Conservation (phyloP, 1,140 invertebrate species). For the Aphaenogaster floridana region DNA sequence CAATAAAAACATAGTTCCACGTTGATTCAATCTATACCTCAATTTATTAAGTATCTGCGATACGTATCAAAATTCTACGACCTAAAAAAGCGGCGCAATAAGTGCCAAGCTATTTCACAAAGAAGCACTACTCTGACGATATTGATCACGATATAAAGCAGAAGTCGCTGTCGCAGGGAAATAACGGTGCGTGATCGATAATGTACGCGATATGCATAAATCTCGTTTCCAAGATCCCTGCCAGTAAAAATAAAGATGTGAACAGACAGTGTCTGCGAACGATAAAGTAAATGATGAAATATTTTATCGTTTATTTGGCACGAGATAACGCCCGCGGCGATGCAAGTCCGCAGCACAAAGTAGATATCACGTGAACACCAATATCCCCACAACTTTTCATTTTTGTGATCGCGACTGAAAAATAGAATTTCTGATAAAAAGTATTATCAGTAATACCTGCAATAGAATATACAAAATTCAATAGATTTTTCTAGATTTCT, state of each 20-base stretch:
- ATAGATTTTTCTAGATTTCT: neutral
- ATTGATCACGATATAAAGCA: slow-evolving; percentile 31
- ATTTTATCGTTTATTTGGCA: slow-evolving; percentile 29
- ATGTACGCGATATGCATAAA: slow-evolving; percentile 30
- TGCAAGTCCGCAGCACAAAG: neutral
- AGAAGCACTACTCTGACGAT: neutral
- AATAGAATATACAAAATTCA: neutral
- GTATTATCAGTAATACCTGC: neutral
- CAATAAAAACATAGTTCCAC: neutral
- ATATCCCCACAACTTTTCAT: slow-evolving; percentile 3
- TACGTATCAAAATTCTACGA: neutral
- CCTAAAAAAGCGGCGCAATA: slow-evolving; percentile 16
- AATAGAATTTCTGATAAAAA: slow-evolving; percentile 12
- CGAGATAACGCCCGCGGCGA: slow-evolving; percentile 18
- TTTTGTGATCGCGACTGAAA: neutral
- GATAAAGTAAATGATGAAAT: slow-evolving; percentile 36
- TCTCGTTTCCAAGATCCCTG: neutral
- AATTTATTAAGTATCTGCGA: slow-evolving; percentile 3
- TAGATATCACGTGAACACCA: slow-evolving; percentile 25
- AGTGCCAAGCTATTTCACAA: neutral
- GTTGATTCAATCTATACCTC: neutral
- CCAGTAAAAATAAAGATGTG: slow-evolving; percentile 29
- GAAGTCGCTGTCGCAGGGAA: neutral
- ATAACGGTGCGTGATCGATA: slow-evolving; percentile 26
- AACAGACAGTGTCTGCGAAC: slow-evolving; percentile 37